These are phyloP conservation scores for Crotalus helleri DNA, from an alignment of 2,113 vertebrate genomes.

Conservation along the genomic window DNA sequence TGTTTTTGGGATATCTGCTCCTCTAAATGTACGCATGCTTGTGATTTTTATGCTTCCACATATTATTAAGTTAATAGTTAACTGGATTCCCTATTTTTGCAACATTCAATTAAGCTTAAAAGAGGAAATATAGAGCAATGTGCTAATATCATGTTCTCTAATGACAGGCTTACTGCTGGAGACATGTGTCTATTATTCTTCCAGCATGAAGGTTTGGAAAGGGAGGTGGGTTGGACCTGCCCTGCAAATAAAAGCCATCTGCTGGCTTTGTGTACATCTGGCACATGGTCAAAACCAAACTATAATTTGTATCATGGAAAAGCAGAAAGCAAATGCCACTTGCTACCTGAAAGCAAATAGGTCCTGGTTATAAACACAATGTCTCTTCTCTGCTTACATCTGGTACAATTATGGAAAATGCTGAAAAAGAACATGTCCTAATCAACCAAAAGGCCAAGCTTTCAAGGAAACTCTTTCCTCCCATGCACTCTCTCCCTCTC, in stretches of 20 bases:
- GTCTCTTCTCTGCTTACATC: neutral
- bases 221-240: conserved; percentile 8
- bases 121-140: conserved; percentile 23
- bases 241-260: conserved; percentile 40
- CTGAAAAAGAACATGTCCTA: neutral
- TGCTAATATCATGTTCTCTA: conserved; percentile 19
- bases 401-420: neutral
- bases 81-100: conserved; percentile 14
- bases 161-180: conserved; percentile 19
- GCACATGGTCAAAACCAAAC: conserved; percentile 8
- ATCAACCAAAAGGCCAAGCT: neutral
- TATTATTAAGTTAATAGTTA: neutral
- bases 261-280: neutral
- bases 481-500: neutral
- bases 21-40: neutral
- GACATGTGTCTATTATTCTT: conserved; percentile 18
- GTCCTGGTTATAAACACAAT: neutral
- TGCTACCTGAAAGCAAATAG: conserved; percentile 48
- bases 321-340: conserved; percentile 32
- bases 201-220: conserved; percentile 18
- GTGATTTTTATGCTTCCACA: neutral
- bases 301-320: conserved; percentile 36
- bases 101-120: conserved; percentile 14
- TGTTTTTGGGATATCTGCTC: conserved; percentile 6
- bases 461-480: neutral